Conservation (phyloP, 2,888 invertebrate species). For the Labia minor region DNA sequence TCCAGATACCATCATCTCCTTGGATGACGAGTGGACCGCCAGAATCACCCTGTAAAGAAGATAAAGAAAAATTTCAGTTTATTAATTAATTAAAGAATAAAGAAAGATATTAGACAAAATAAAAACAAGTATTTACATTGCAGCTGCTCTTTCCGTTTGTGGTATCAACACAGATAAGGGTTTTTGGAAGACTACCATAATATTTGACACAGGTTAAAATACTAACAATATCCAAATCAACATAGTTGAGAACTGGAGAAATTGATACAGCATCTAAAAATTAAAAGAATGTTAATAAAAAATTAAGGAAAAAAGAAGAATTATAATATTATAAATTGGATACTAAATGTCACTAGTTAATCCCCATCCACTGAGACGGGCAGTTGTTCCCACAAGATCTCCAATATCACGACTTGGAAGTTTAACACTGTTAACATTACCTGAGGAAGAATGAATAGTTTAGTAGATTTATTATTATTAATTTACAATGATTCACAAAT, state of each 20-base stretch:
- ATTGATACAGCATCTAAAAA: not conserved
- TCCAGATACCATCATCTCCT: not conserved
- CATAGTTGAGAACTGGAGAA: not conserved
- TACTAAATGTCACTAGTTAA: not conserved
- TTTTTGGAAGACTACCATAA: not conserved
- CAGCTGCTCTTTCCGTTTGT: not conserved
- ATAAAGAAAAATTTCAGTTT: not conserved
- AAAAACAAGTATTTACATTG: no score
- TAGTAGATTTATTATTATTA: no score
- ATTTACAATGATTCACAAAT: no score
- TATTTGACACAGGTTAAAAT: not conserved
- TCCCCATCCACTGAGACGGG: not conserved
- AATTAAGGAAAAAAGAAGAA: no score
- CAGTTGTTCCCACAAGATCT: not conserved
- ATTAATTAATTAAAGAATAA: no score
- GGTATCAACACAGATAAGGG: not conserved
- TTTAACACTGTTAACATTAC: not conserved
- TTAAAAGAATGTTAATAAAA: not conserved
- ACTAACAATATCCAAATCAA: not conserved
- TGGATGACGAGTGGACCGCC: slow-evolving; percentile 4
- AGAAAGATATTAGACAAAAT: no score
- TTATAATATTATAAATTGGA: no score
- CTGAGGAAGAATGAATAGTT: no score
- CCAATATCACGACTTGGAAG: not conserved
- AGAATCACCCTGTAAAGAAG: slow-evolving; percentile 9